Evolutionary conservation across 1,140 invertebrate genomes (phyloP).

Genomic region (Calliopsis andreniformis): DNA sequence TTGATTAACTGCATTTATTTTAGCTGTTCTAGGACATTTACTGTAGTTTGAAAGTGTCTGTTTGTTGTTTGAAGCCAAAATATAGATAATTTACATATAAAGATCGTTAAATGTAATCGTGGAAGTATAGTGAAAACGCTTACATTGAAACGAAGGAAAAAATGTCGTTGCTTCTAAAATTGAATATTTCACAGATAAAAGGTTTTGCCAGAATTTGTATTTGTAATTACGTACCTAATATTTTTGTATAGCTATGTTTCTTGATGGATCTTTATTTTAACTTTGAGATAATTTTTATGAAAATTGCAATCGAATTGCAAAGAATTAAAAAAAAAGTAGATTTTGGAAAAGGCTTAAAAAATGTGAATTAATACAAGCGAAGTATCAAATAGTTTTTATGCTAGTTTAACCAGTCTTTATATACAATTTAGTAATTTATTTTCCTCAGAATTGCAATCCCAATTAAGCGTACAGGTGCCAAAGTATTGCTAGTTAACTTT

Average conservation of each 20-base stretch:
- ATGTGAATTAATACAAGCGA: too few relatives aligned
- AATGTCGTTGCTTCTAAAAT: conserved; percentile 20
- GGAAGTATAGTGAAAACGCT: neutral
- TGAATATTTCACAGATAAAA: conserved; percentile 14
- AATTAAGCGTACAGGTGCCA: too few relatives aligned
- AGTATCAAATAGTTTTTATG: too few relatives aligned
- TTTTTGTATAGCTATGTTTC: conserved; percentile 2
- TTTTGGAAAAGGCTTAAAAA: too few relatives aligned
- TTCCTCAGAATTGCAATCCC: too few relatives aligned
- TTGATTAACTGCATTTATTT: too few relatives aligned
- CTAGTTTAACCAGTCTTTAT: too few relatives aligned
- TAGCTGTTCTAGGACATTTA: too few relatives aligned
- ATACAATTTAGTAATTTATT: too few relatives aligned
- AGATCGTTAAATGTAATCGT: neutral
- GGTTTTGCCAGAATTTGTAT: conserved; percentile 8
- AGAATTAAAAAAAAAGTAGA: neutral
- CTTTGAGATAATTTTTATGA: conserved; percentile 12
- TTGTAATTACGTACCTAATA: conserved; percentile 3
- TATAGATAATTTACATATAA: neutral
- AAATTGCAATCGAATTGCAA: neutral
- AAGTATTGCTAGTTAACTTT: too few relatives aligned
- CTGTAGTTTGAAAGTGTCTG: too few relatives aligned
- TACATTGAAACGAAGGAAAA: conserved; percentile 13
- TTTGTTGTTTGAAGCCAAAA: too few relatives aligned
- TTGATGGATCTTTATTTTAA: neutral